These are phyloP conservation scores for Hyposmocoma kahamanoa DNA, from an alignment of 1,140 invertebrate genomes.

Conservation along the genomic window DNA sequence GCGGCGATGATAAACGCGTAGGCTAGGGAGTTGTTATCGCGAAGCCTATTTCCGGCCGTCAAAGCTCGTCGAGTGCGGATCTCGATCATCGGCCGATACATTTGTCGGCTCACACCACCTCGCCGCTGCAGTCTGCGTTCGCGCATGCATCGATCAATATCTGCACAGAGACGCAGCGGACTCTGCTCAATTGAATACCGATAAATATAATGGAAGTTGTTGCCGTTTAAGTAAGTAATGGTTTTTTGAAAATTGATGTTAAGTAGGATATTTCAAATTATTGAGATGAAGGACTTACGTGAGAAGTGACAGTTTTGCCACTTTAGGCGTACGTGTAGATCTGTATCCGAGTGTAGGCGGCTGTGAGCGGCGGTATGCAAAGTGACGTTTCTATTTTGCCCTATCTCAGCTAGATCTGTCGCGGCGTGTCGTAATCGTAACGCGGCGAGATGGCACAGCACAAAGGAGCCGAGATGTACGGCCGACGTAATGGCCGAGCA, in stretches of 20 bases:
- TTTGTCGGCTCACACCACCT: constrained; percentile 60
- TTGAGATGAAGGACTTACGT: background rate
- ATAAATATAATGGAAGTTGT: constrained; percentile 47
- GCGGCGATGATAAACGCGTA: constrained; percentile 53
- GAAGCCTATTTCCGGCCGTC: constrained; percentile 66
- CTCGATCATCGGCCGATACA: constrained; percentile 60
- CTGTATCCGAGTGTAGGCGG: constrained; percentile 31
- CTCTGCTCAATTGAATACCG: constrained; percentile 44
- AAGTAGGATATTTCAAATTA: too few relatives aligned
- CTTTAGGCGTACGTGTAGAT: constrained; percentile 34
- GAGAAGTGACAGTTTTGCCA: constrained; percentile 33
- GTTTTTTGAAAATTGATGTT: too few relatives aligned
- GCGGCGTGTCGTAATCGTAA: constrained; percentile 57
- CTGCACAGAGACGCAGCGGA: too few relatives aligned
- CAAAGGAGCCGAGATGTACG: constrained; percentile 64
- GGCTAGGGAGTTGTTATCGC: constrained; percentile 62
- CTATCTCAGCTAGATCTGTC: constrained; percentile 62
- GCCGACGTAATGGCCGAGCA: constrained; percentile 52
- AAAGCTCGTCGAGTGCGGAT: constrained; percentile 39
- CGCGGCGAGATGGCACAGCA: constrained; percentile 48
- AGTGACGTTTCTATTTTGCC: constrained; percentile 65
- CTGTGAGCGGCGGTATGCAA: constrained; percentile 48
- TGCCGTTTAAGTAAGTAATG: constrained; percentile 7
- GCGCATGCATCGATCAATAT: constrained; percentile 47
- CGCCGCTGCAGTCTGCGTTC: constrained; percentile 15